Evolutionary conservation across 2,888 invertebrate genomes (phyloP).

Genomic region (Pilophorus perplexus): DNA sequence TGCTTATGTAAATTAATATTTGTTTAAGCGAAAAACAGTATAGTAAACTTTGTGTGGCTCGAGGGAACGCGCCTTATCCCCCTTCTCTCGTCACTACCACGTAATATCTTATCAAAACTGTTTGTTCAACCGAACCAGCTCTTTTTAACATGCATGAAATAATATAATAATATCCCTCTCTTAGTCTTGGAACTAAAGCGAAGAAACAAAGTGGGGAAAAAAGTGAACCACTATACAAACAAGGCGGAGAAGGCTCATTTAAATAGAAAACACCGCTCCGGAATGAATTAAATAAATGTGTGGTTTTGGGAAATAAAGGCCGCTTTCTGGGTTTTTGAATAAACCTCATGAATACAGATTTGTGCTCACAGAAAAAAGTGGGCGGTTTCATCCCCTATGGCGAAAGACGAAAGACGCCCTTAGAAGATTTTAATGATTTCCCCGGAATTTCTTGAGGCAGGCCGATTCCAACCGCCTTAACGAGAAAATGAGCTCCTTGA

Average conservation of each 20-base stretch:
- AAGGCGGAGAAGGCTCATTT: constrained; percentile 15
- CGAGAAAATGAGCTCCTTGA: too few relatives aligned
- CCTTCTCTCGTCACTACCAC: not conserved
- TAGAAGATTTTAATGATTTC: too few relatives aligned
- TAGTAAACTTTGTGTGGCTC: not conserved
- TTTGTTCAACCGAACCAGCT: not conserved
- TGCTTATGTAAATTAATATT: not conserved
- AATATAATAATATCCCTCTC: constrained; percentile 28
- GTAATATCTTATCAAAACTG: not conserved
- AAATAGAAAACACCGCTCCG: constrained; percentile 36
- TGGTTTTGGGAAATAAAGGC: too few relatives aligned
- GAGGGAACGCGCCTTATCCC: not conserved
- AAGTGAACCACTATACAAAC: constrained; percentile 30
- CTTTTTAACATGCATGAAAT: constrained; percentile 24
- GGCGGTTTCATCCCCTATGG: too few relatives aligned
- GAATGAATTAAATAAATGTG: constrained; percentile 35
- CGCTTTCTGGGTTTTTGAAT: constrained; percentile 29
- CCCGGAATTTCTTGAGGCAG: too few relatives aligned
- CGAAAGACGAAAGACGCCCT: too few relatives aligned
- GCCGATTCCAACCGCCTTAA: too few relatives aligned
- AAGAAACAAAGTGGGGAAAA: not conserved
- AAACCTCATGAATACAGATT: constrained; percentile 38
- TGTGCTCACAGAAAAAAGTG: too few relatives aligned
- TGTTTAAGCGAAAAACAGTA: not conserved
- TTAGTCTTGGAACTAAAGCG: not conserved